Percentiles rank a stretch among this genome's conserved stretches.
Evolutionary conservation across 2,888 invertebrate genomes (phyloP).

Genomic region (Dynastes tityus): DNA sequence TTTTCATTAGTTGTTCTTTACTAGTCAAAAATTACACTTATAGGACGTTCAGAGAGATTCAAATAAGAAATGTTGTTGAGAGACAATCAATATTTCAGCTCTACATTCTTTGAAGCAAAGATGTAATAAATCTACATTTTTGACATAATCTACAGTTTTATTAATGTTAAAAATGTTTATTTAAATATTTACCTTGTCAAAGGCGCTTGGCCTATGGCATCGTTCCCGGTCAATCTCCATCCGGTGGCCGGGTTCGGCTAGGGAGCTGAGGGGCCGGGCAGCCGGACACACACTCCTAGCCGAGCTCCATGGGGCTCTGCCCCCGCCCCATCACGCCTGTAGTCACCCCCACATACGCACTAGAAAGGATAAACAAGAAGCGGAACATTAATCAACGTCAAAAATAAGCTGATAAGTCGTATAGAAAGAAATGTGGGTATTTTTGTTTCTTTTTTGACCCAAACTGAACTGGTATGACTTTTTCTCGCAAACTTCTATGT

Average conservation of each 20-base stretch:
- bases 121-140: no score
- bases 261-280: constrained; percentile 76
- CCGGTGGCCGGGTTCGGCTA: constrained; percentile 62
- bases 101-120: no score
- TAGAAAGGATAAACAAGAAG: constrained; percentile 66
- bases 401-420: not conserved
- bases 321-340: constrained; percentile 88
- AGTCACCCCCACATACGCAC: constrained; percentile 83
- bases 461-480: not conserved
- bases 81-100: no score
- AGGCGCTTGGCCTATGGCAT: constrained; percentile 79
- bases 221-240: constrained; percentile 68
- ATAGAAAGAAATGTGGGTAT: not conserved
- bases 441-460: not conserved
- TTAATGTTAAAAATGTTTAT: no score
- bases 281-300: constrained; percentile 84
- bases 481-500: not conserved
- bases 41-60: no score
- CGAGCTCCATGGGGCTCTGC: constrained; percentile 87
- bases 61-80: no score
- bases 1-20: no score
- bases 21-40: no score
- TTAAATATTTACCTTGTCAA: constrained; percentile 78
- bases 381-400: constrained; percentile 36
- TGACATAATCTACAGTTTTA: no score